A percentile compares a stretch with the other conserved stretches of the same genome.
These are phyloP conservation scores for Mormyrops boulengeri DNA, from an alignment of 2,797 vertebrate species.

Conservation along the genomic window DNA sequence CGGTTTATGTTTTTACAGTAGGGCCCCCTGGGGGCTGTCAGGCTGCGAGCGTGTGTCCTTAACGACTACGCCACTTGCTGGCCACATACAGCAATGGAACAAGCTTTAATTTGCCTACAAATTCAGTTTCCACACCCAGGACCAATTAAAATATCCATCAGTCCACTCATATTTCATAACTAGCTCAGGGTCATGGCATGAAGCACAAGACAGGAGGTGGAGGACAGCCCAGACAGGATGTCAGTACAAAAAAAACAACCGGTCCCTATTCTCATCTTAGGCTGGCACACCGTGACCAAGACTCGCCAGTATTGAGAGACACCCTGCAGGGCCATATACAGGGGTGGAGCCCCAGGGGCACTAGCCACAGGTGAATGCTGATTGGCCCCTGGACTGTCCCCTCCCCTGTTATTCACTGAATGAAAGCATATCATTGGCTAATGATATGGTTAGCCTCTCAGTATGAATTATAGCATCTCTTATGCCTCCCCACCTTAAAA, in stretches of 20 bases:
- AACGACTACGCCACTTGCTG: not conserved
- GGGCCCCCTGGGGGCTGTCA: not conserved
- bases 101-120: not conserved
- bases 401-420: not conserved
- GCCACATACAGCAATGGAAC: not conserved
- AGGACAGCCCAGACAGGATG: not conserved
- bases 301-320: not conserved
- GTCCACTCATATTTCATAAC: not conserved
- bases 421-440: not conserved
- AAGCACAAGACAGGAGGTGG: not conserved
- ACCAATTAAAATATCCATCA: not conserved
- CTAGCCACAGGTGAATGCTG: not conserved
- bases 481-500: not conserved
- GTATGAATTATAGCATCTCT: not conserved
- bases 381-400: not conserved
- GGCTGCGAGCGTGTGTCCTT: not conserved
- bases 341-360: not conserved
- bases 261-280: not conserved
- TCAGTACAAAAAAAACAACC: not conserved
- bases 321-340: not conserved
- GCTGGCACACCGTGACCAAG: not conserved
- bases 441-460: not conserved
- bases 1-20: not conserved
- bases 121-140: not conserved
- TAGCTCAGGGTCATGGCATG: not conserved